Conservation (phyloP, 1,140 invertebrate species). For the Drosophila bocki region DNA sequence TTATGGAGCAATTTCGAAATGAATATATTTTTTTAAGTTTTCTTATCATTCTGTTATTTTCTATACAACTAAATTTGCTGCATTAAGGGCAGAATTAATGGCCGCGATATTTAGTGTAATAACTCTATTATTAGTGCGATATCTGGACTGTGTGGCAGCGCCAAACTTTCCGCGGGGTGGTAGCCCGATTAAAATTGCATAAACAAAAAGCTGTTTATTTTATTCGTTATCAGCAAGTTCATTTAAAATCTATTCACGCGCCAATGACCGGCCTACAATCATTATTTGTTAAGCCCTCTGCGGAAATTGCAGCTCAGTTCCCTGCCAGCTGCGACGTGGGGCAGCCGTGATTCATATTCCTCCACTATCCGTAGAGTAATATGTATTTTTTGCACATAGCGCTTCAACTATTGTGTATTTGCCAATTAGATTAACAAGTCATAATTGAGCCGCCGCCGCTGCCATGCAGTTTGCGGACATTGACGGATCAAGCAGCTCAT, state of each 20-base stretch:
- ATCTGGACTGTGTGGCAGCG: not conserved
- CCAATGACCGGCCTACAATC: slow-evolving; percentile 25
- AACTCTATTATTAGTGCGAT: no score
- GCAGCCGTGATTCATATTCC: slow-evolving; percentile 13
- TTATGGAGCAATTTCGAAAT: not conserved
- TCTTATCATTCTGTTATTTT: not conserved
- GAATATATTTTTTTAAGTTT: not conserved
- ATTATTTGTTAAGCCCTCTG: not conserved
- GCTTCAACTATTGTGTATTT: slow-evolving; percentile 8
- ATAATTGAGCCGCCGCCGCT: slow-evolving; percentile 12
- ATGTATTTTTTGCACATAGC: slow-evolving; percentile 25
- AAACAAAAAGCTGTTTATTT: slow-evolving; percentile 30
- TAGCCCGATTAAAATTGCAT: slow-evolving; percentile 16
- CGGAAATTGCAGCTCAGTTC: slow-evolving; percentile 20
- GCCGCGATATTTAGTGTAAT: not conserved
- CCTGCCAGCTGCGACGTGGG: not conserved
- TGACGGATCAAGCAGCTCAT: slow-evolving; percentile 8
- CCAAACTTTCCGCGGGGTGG: not conserved
- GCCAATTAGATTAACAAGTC: slow-evolving; percentile 26
- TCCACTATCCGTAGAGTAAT: not conserved
- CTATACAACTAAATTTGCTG: not conserved
- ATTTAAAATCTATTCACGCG: slow-evolving; percentile 41
- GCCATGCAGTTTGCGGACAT: slow-evolving; percentile 14
- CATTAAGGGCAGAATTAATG: not conserved
- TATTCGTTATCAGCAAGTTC: slow-evolving; percentile 21